These are phyloP conservation scores for Coenonympha arcania DNA, from an alignment of 2,888 invertebrate species.

Conservation along the genomic window DNA sequence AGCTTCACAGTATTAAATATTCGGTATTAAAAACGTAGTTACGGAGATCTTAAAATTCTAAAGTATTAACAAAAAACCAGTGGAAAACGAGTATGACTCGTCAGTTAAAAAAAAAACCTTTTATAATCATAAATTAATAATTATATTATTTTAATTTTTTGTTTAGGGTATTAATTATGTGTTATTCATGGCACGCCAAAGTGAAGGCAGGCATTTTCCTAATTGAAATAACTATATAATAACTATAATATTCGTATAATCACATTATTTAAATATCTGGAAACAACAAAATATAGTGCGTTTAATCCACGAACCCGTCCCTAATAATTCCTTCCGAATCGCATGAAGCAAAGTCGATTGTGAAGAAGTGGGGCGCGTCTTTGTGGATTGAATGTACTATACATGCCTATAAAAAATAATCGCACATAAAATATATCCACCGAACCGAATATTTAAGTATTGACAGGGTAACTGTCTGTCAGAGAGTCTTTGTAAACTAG, in stretches of 20 bases:
- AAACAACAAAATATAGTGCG: not conserved
- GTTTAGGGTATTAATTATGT: not conserved
- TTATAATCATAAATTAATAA: not conserved
- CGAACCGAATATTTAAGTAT: not conserved
- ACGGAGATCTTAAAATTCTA: too few relatives aligned
- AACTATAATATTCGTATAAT: not conserved
- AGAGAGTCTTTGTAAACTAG: too few relatives aligned
- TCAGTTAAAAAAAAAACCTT: not conserved
- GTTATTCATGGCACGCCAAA: not conserved
- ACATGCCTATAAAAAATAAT: too few relatives aligned
- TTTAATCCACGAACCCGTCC: too few relatives aligned
- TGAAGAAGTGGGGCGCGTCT: too few relatives aligned
- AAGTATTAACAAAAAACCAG: constrained; percentile 4
- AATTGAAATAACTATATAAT: not conserved
- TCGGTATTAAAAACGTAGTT: too few relatives aligned
- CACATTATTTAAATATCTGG: not conserved
- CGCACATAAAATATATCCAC: not conserved
- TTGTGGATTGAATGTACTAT: too few relatives aligned
- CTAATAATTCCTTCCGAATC: too few relatives aligned
- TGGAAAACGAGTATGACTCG: constrained; percentile 8
- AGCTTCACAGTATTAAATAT: too few relatives aligned
- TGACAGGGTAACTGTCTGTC: not conserved
- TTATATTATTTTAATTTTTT: not conserved
- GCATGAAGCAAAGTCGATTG: too few relatives aligned
- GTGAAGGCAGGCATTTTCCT: not conserved